phyloP scores from a whole-genome alignment of 2,797 vertebrate genomes.

The Mallotus villosus region DNA sequence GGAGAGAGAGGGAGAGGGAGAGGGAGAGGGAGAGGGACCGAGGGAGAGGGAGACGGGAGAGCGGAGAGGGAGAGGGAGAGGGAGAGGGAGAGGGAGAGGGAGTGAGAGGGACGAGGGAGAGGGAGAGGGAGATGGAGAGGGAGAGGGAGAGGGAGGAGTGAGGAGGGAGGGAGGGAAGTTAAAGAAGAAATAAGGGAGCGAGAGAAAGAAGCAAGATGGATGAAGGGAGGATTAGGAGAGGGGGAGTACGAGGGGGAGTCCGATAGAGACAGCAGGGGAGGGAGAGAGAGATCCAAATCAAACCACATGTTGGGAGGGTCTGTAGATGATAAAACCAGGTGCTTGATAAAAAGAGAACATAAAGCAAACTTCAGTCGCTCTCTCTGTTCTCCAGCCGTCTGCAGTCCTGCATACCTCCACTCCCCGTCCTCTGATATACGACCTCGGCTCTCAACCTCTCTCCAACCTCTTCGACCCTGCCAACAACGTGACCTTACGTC shows the following conservation, averaged over 20 bases:
- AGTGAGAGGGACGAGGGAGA: slow-evolving; percentile 43
- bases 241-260: slow-evolving; percentile 48
- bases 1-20: slow-evolving; percentile 68
- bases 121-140: slow-evolving; percentile 53
- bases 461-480: slow-evolving; percentile 56
- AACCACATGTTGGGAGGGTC: slow-evolving; percentile 59
- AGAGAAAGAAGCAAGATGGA: slow-evolving; percentile 58
- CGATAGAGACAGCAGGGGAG: slow-evolving; percentile 15
- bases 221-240: slow-evolving; percentile 54
- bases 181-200: slow-evolving; percentile 21
- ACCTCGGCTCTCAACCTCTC: slow-evolving; percentile 15
- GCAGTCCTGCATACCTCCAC: neutral
- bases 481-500: slow-evolving; percentile 23
- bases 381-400: slow-evolving; percentile 16
- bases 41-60: neutral
- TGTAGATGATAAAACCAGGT: slow-evolving; percentile 77
- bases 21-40: slow-evolving; percentile 10
- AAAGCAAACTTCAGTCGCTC: slow-evolving; percentile 38
- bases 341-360: slow-evolving; percentile 73
- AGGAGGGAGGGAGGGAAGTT: neutral
- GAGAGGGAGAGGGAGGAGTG: slow-evolving; percentile 59
- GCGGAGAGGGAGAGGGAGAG: neutral
- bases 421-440: neutral
- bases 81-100: slow-evolving; percentile 73
- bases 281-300: slow-evolving; percentile 48